phyloP scores from a whole-genome alignment of 2,888 invertebrate genomes.

The Exocentrus adspersus region DNA sequence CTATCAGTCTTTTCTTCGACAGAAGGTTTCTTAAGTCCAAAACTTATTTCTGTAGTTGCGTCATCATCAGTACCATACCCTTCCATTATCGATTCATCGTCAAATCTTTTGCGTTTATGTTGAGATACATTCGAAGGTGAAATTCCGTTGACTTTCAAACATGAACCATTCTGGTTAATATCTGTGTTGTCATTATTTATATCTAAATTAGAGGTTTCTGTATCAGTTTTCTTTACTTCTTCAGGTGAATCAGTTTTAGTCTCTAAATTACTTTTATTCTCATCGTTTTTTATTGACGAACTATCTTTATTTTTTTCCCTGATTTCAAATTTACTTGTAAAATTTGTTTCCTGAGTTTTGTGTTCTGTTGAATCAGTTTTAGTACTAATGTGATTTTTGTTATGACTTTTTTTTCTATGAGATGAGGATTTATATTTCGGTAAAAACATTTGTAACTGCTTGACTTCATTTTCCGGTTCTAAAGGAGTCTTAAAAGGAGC shows the following conservation, averaged over 20 bases:
- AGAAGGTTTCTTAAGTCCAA: constrained; percentile 35
- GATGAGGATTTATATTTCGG: constrained; percentile 57
- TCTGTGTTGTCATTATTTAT: not conserved
- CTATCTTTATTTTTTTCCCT: not conserved
- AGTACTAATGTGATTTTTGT: constrained; percentile 1
- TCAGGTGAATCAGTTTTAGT: not conserved
- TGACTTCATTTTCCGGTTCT: constrained; percentile 70
- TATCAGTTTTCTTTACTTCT: not conserved
- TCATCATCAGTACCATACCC: constrained; percentile 58
- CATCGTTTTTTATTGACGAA: not conserved
- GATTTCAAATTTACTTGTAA: not conserved
- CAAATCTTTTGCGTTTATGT: not conserved
- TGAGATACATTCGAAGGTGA: not conserved
- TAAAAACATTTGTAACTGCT: constrained; percentile 74
- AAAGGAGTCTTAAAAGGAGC: constrained; percentile 77
- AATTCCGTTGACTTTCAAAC: constrained; percentile 3
- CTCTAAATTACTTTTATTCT: constrained; percentile 8
- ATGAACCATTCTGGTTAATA: not conserved
- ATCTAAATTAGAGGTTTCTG: not conserved
- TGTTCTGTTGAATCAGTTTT: constrained; percentile 11
- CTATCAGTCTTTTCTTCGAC: constrained; percentile 10
- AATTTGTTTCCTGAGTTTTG: constrained; percentile 10
- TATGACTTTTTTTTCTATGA: constrained; percentile 11
- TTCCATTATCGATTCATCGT: constrained; percentile 28
- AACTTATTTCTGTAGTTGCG: constrained; percentile 33